Evolutionary conservation across 2,888 invertebrate genomes (phyloP).

Genomic region (Plutella xylostella): DNA sequence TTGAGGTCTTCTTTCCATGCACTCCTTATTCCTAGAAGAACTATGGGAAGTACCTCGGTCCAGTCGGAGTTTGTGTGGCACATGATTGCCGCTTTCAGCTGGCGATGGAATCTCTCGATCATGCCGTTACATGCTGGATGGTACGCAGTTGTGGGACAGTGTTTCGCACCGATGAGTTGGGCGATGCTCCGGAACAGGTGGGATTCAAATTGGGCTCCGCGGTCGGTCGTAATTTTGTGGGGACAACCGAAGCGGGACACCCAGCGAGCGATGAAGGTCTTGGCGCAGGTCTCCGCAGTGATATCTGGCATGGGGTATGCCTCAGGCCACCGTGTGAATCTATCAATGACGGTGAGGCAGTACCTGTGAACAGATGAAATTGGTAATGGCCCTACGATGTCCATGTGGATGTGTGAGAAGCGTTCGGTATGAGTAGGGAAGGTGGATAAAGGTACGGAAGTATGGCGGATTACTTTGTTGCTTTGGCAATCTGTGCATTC

Average conservation of each 20-base stretch:
- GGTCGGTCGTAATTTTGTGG: constrained; percentile 10
- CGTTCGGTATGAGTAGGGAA: not conserved
- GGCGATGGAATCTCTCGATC: constrained; percentile 30
- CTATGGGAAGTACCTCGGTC: constrained; percentile 23
- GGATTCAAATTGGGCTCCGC: constrained; percentile 26
- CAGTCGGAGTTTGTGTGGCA: constrained; percentile 18
- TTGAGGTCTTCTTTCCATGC: constrained; percentile 24
- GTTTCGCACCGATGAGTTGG: constrained; percentile 14
- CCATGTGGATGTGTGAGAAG: not conserved
- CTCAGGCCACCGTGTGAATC: constrained; percentile 30
- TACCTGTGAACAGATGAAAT: constrained; percentile 19
- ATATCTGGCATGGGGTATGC: constrained; percentile 4
- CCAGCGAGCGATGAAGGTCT: constrained; percentile 1
- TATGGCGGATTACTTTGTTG: not conserved
- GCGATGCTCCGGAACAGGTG: constrained; percentile 16
- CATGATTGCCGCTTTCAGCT: constrained; percentile 32
- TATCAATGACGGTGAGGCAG: constrained; percentile 25
- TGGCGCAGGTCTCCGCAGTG: not conserved
- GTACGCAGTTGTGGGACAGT: constrained; percentile 20
- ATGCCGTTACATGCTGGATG: constrained; percentile 21
- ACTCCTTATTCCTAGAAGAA: constrained; percentile 19
- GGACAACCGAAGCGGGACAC: constrained; percentile 12
- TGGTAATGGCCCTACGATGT: constrained; percentile 1
- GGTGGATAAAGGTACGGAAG: not conserved
- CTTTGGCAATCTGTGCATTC: not conserved